phyloP scores from a whole-genome alignment of 2,888 invertebrate genomes.

The Aspidapion aeneum region DNA sequence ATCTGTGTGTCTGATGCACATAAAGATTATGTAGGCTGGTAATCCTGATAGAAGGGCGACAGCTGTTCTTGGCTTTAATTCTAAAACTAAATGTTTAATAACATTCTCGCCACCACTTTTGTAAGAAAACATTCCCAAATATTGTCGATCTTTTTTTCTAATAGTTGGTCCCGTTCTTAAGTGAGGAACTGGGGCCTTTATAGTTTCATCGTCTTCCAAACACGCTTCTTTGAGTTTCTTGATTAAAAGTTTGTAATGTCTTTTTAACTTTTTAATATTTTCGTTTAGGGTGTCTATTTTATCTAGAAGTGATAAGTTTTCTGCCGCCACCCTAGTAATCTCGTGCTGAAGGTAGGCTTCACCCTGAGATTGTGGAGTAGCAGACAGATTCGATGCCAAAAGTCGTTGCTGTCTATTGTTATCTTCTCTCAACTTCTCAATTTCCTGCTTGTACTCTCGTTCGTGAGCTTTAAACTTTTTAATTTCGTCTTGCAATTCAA shows the following conservation, averaged over 20 bases:
- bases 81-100: slow-evolving; percentile 76
- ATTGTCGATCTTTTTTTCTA: slow-evolving; percentile 76
- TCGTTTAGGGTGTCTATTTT: slow-evolving; percentile 70
- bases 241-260: slow-evolving; percentile 67
- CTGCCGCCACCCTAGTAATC: slow-evolving; percentile 71
- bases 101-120: slow-evolving; percentile 73
- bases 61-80: slow-evolving; percentile 70
- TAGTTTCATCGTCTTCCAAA: slow-evolving; percentile 47
- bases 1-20: slow-evolving; percentile 96
- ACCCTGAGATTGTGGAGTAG: slow-evolving; percentile 63
- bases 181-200: slow-evolving; percentile 29
- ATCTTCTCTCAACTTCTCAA: slow-evolving; percentile 75
- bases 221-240: slow-evolving; percentile 71
- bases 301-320: slow-evolving; percentile 75
- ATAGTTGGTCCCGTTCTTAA: slow-evolving; percentile 54
- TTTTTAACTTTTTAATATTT: slow-evolving; percentile 70
- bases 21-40: slow-evolving; percentile 94
- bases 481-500: slow-evolving; percentile 81
- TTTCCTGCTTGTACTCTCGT: slow-evolving; percentile 71
- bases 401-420: slow-evolving; percentile 80
- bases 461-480: slow-evolving; percentile 71
- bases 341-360: slow-evolving; percentile 87
- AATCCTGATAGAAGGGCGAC: slow-evolving; percentile 80
- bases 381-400: slow-evolving; percentile 58
- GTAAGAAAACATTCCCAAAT: slow-evolving; percentile 91